Evolutionary conservation across 2,113 vertebrate genomes (phyloP).

Genomic region (Laticauda laticaudata): DNA sequence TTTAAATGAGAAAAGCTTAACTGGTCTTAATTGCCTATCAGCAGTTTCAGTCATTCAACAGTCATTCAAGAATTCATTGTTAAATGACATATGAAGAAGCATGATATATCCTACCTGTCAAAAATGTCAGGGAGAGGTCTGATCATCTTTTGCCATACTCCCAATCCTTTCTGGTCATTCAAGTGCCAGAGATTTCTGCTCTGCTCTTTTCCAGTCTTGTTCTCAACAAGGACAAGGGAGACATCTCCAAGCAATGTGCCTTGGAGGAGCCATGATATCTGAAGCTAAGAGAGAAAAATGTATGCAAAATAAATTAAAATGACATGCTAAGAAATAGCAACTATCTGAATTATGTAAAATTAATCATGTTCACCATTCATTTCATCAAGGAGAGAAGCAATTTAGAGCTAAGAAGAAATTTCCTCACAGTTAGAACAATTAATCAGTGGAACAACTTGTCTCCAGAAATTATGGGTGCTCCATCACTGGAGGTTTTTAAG

Average conservation of each 20-base stretch:
- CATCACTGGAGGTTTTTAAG: too few species aligned
- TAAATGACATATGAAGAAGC: not conserved
- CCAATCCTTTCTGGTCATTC: conserved; percentile 62
- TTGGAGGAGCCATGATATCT: conserved; percentile 83
- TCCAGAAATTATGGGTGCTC: too few species aligned
- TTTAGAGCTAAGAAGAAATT: too few species aligned
- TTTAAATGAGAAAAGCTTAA: not conserved
- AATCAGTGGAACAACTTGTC: too few species aligned
- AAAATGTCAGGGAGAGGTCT: conserved; percentile 82
- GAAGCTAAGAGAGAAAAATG: conserved; percentile 74
- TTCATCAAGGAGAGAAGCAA: not conserved
- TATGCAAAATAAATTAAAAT: conserved; percentile 2
- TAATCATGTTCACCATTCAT: not conserved
- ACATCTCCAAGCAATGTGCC: conserved; percentile 79
- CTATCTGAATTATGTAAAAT: not conserved
- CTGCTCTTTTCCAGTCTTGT: conserved; percentile 85
- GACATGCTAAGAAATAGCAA: conserved; percentile 1
- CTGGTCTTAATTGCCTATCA: not conserved
- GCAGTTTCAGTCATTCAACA: not conserved
- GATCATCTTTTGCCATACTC: conserved; percentile 80
- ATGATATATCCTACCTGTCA: conserved; percentile 79
- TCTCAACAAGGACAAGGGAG: conserved; percentile 84
- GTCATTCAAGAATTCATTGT: not conserved
- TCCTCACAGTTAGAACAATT: too few species aligned
- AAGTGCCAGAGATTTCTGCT: conserved; percentile 80